A percentile compares a stretch with the other conserved stretches of the same genome.
phyloP scores from a whole-genome alignment of 64 coral and sea anemone genomes.

The Montipora cactus region DNA sequence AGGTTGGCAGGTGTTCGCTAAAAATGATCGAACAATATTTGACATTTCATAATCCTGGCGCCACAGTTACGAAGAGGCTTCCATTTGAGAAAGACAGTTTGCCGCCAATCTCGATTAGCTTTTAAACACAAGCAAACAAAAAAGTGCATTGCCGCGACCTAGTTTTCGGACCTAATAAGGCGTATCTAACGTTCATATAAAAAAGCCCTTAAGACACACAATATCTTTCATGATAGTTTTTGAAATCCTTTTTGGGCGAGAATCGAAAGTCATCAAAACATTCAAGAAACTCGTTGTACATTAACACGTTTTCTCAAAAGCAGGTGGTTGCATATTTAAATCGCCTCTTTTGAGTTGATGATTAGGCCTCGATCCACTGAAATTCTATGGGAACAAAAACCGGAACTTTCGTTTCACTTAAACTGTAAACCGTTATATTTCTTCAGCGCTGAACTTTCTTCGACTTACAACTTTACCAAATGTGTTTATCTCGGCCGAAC shows the following conservation, averaged over 20 bases:
- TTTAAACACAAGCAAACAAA: not conserved
- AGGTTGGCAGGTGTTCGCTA: not conserved
- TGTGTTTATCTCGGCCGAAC: not conserved
- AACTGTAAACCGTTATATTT: not conserved
- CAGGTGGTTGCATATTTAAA: no score
- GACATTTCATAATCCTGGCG: not conserved
- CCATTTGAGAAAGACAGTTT: constrained; percentile 4
- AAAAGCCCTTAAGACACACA: not conserved
- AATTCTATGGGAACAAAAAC: no score
- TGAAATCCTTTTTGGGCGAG: no score
- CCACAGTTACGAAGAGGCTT: constrained; percentile 6
- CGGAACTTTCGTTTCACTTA: not conserved
- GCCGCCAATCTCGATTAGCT: not conserved
- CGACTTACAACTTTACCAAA: constrained; percentile 32
- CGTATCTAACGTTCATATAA: not conserved
- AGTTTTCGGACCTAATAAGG: not conserved
- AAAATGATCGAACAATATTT: constrained; percentile 12
- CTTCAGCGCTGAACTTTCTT: not conserved
- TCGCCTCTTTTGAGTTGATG: no score
- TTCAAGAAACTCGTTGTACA: no score
- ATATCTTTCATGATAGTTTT: not conserved
- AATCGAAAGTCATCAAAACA: no score
- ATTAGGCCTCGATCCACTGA: no score
- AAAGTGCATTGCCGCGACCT: not conserved
- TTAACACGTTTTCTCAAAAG: no score